Evolutionary conservation across 1,140 invertebrate species (phyloP), one percentile per base, ranked within the genome.

Genomic region (Drosophila littoralis): DNA sequence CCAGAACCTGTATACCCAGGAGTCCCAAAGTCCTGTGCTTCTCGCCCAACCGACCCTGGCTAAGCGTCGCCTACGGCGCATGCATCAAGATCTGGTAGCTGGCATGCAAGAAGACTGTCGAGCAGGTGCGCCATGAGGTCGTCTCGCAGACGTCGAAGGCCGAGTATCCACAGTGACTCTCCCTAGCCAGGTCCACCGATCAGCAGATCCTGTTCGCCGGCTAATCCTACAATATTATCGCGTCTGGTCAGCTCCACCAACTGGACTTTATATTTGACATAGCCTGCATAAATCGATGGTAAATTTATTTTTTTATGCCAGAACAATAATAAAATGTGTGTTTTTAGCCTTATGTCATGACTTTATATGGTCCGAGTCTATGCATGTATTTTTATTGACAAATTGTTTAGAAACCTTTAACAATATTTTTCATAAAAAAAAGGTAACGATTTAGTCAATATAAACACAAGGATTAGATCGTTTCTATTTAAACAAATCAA

Each of bases 41-140:
- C 95, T 99, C 98, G 83, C 99, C 99, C 54, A 99, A 99, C 94
- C 96, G 99, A 92, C 99, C 99, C 92, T 99, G 99, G 99, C 95
- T 99, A 10, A 99, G 99, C 94, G 99, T 98, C 91, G 99, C 99
- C n/a, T n/a, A n/a, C n/a, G n/a, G n/a, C n/a, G n/a, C 98, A 63
- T 97, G 96, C 80, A 99, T 99, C 92, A 99, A 99, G 94, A 99
- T 99, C 92, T 99, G 99, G 99, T 98, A 99, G 95, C 94, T 99
- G 91, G 99, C 99, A 94, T 98, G 97, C 93, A 99, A 99, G 94
- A 97, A 99, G 93, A 98, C 99, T 95, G 98, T 99, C 82, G 98
- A 99, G 93, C 99, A 99, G 94, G 94, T 99, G 50, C 97, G 97
- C 92, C 97, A 98, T 12, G 98, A 99, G 92, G 96, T 99, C 81